A percentile compares a stretch with the other conserved stretches of the same genome.
phyloP scores from a whole-genome alignment of 1,140 invertebrate genomes.

The Archegozetes longisetosus region DNA sequence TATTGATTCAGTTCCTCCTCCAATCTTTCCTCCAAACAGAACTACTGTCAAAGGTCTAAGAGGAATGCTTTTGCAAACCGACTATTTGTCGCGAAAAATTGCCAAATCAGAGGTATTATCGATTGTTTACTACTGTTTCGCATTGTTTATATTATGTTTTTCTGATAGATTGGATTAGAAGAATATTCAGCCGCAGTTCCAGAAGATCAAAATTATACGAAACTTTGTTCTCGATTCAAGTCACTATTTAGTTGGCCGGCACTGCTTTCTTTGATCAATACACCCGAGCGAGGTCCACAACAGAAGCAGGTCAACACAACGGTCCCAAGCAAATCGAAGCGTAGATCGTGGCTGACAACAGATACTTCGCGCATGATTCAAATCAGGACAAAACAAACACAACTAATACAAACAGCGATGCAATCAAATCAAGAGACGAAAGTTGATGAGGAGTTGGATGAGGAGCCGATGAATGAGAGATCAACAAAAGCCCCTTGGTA shows the following conservation, averaged over 20 bases:
- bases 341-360: background rate
- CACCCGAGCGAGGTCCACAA: conserved; percentile 14
- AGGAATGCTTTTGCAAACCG: background rate
- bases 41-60: background rate
- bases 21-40: background rate
- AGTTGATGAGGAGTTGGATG: background rate
- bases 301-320: background rate
- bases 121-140: background rate
- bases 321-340: background rate
- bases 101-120: background rate
- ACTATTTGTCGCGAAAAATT: background rate
- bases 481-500: background rate
- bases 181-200: background rate
- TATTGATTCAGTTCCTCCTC: no score
- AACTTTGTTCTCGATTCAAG: background rate
- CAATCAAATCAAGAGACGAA: background rate
- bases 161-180: background rate
- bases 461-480: background rate
- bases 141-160: no score
- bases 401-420: background rate
- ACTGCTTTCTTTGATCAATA: background rate
- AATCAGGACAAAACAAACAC: background rate
- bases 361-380: background rate
- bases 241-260: background rate
- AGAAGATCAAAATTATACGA: background rate